Base-by-base conservation (phyloP, 2,797 vertebrate genomes). In the Lepidocolaptes lacrymiger region DNA sequence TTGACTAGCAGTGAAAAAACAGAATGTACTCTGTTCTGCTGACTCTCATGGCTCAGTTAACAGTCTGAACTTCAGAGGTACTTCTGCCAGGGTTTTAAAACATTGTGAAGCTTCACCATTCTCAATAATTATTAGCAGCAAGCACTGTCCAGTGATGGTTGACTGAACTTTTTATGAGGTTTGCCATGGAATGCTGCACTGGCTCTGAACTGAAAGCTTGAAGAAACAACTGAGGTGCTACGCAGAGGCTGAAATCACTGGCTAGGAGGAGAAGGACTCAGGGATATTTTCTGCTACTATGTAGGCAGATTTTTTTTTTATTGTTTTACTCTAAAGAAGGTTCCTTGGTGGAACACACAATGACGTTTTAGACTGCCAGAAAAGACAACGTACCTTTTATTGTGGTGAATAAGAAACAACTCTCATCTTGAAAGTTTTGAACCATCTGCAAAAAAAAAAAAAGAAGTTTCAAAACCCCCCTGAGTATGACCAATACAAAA, bases 401-500 rank as follows among this genome's bases (percentile, higher is more conserved):
- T 85, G 98, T 99, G 97, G 98, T 98, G 97, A 99, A 98, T 97
- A 99, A 97, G 98, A 99, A 99, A 97, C 98, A 99, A 97, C 98
- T 99, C 97, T 99, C 99, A 89, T 99, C 99, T 84, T 98, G 98
- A 97, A 99, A 98, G 97, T 99, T 99, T 94, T 99, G 99, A 98
- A 99, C 99, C 99, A 99, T 99, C 99, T 99, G 94, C 75, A 89
- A 89, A 72, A 92, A 69, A 74, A 89, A 91, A 66, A 93, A 44
- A 21, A 41, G 28, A 28, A 32, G 41, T 22, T 95, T n/a, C 64
- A n/a, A 85, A 79, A 61, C 27, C 19, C 43, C 59, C 17, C 69
- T 9, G 46, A 51, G 7, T 20, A 32, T 3, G n/a, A 46, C 7
- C 32, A 39, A 21, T 8, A 30, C 17, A 46, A 63, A 69, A 49